Evolutionary conservation across 2,113 vertebrate species (phyloP), one percentile per base, ranked within the genome.

Genomic region (Brachionichthys hirsutus): DNA sequence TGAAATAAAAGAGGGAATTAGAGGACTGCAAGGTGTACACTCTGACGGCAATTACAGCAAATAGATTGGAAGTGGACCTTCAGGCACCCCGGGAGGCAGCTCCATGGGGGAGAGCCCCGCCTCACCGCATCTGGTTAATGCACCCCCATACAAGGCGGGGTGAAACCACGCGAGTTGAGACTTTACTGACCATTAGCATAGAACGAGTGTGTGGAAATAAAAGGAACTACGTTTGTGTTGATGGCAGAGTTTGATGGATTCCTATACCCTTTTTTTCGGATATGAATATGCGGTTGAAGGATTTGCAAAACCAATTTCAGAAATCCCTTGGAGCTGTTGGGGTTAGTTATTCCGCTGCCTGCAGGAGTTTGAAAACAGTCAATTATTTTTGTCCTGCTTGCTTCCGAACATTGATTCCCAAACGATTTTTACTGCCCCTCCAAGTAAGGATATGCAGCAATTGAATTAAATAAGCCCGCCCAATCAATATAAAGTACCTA

Each of bases 1-100:
- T 95, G 93, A 94, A 96, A 95, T 96, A 96, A 95, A 97, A 94
- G 82, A 92, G 93, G 94, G 94, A 95, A 94, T 95, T 95, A 96
- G 92, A 93, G 93, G 92, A 94, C 94, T 95, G 94, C 88, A 92
- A 96, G 94, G 94, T 95, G 94, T 93, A 92, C 91, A 93, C 91
- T 92, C 90, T 92, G 94, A 97, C 92, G 93, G 94, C 94, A 97
- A 95, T 97, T 98, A 97, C 92, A 94, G 91, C 94, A 95, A 97
- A 97, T 95, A 95, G 94, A 97, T 97, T 95, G 92, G 93, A 94
- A 93, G 93, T 91, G 83, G 91, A 94, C 92, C 93, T 94, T 88
- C 88, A 92, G 89, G 92, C 86, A 78, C 87, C 82, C 56, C 13
- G 85, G 73, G 84, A 84, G 77, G 77, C 93, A 89, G 90, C 91